phyloP scores from a whole-genome alignment of 2,113 vertebrate species.

The Nipponia nippon region DNA sequence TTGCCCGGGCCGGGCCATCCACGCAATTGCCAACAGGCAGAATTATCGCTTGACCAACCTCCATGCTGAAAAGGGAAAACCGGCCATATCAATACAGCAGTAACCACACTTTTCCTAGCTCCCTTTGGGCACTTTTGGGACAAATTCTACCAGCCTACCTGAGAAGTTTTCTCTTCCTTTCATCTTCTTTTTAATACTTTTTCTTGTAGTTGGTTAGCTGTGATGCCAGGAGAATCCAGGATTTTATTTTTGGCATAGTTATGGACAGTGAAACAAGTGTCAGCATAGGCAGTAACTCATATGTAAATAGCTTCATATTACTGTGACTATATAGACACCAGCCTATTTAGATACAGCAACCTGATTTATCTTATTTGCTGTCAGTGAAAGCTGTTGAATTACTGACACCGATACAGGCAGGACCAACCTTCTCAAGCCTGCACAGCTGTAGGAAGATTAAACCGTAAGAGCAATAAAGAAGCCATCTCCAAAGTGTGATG shows the following conservation, averaged over 20 bases:
- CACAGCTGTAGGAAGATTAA: background rate
- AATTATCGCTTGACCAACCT: background rate
- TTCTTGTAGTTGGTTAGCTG: background rate
- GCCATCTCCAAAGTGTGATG: background rate
- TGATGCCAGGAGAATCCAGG: background rate
- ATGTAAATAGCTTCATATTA: background rate
- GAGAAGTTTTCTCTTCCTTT: background rate
- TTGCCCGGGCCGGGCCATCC: background rate
- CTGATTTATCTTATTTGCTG: background rate
- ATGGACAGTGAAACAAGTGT: background rate
- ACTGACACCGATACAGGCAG: accelerated
- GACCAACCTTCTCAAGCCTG: background rate
- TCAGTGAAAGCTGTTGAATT: background rate
- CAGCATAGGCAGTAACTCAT: background rate
- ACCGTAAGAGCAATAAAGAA: background rate
- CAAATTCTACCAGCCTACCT: background rate
- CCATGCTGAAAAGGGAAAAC: background rate
- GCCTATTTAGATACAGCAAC: background rate
- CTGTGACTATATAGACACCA: background rate
- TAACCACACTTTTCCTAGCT: background rate
- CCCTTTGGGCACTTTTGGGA: background rate
- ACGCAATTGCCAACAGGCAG: background rate
- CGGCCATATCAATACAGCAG: accelerated
- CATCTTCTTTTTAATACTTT: background rate
- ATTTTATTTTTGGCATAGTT: background rate